Evolutionary conservation across 2,888 invertebrate species (phyloP).

Genomic region (Eupithecia insigniata): DNA sequence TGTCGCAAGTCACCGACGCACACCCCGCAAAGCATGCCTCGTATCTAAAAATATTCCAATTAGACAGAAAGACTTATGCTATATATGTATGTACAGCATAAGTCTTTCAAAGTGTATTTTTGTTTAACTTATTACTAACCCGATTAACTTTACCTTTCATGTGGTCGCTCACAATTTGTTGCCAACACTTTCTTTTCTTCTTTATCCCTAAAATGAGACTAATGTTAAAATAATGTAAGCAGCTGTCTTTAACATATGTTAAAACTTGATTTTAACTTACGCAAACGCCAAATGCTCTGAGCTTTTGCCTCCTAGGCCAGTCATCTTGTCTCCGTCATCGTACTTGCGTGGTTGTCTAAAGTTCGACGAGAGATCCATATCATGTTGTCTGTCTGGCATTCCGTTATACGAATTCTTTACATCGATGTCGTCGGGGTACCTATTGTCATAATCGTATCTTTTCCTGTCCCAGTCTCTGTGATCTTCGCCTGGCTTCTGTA

Average conservation of each 20-base stretch:
- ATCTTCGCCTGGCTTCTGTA: constrained; percentile 62
- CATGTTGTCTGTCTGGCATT: constrained; percentile 54
- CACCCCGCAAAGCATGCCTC: constrained; percentile 78
- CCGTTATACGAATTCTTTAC: constrained; percentile 53
- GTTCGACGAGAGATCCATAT: constrained; percentile 50
- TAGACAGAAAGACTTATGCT: not conserved
- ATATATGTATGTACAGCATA: too few relatives aligned
- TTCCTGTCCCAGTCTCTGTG: constrained; percentile 65
- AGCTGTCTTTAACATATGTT: not conserved
- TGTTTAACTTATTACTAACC: too few relatives aligned
- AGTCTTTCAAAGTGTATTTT: too few relatives aligned
- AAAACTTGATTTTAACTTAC: constrained; percentile 45
- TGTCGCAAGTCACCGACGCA: constrained; percentile 77
- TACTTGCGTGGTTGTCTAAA: constrained; percentile 59
- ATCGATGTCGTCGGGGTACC: constrained; percentile 64
- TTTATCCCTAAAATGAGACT: constrained; percentile 61
- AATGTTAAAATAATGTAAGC: not conserved
- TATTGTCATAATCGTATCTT: constrained; percentile 62
- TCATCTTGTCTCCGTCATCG: constrained; percentile 60
- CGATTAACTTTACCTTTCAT: constrained; percentile 56
- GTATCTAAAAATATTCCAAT: constrained; percentile 53
- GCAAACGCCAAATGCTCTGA: constrained; percentile 56
- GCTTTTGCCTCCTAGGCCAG: constrained; percentile 57
- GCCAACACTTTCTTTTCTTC: constrained; percentile 65
- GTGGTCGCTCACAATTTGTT: constrained; percentile 71